A percentile compares a stretch with the other conserved stretches of the same genome.
These are phyloP conservation scores for Trachelipus rathkii DNA, from an alignment of 1,140 invertebrate species.

Conservation along the genomic window DNA sequence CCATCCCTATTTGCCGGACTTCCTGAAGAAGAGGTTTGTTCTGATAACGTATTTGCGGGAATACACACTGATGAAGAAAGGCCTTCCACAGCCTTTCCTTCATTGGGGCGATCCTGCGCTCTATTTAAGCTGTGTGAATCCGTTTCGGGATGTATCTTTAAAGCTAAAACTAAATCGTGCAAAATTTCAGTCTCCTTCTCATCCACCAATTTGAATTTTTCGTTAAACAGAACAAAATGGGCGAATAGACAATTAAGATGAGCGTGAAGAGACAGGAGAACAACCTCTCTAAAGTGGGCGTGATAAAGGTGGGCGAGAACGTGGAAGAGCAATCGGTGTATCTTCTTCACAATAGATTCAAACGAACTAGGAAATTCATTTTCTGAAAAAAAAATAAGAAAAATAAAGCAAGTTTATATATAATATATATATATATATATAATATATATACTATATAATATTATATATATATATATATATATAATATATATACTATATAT, in stretches of 20 bases:
- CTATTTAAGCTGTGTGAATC: background rate
- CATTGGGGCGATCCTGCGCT: background rate
- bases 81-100: background rate
- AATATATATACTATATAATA: no score
- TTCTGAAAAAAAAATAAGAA: slow-evolving; percentile 61
- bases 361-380: slow-evolving; percentile 92
- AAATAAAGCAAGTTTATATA: no score
- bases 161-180: slow-evolving; percentile 58
- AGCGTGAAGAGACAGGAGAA: slow-evolving; percentile 83
- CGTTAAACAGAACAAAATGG: slow-evolving; percentile 85
- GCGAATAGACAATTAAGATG: slow-evolving; percentile 79
- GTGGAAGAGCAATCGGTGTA: slow-evolving; percentile 92
- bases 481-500: no score
- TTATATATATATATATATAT: no score
- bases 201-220: slow-evolving; percentile 82
- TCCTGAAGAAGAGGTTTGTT: no score
- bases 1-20: no score
- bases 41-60: background rate
- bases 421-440: no score
- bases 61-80: background rate
- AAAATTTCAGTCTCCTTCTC: slow-evolving; percentile 93
- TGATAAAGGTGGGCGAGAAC: slow-evolving; percentile 97
- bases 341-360: slow-evolving; percentile 90
- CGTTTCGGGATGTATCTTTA: slow-evolving; percentile 48
- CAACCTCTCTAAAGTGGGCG: slow-evolving; percentile 92